Percentiles rank a stretch among this genome's conserved stretches.
These are phyloP conservation scores for Coenonympha arcania DNA, from an alignment of 2,888 invertebrate genomes.

Conservation along the genomic window DNA sequence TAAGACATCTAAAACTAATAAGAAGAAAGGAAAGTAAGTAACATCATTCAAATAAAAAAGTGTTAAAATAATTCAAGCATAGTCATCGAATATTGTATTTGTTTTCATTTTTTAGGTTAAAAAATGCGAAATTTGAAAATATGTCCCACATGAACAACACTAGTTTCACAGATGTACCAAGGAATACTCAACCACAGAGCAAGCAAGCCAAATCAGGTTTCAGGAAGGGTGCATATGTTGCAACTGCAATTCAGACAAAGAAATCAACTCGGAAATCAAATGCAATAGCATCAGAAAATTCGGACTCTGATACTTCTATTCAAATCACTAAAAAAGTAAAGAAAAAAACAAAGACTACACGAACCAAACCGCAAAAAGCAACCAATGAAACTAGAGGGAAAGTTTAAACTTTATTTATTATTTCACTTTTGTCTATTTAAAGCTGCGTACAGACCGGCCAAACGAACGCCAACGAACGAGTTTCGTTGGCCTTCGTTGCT, in stretches of 20 bases:
- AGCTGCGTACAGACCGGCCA: no score
- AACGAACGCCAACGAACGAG: no score
- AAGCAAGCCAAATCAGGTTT: slow-evolving; percentile 65
- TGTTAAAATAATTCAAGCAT: neutral
- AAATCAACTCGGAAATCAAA: slow-evolving; percentile 45
- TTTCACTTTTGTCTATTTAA: no score
- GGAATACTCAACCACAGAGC: slow-evolving; percentile 45
- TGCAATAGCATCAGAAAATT: slow-evolving; percentile 50
- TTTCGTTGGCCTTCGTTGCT: no score
- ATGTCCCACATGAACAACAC: slow-evolving; percentile 53
- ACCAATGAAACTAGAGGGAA: slow-evolving; percentile 36
- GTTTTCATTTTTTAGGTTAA: slow-evolving; percentile 50
- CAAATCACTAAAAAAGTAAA: slow-evolving; percentile 58
- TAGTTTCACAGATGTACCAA: slow-evolving; percentile 64
- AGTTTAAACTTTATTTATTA: neutral
- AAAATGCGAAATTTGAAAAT: slow-evolving; percentile 57
- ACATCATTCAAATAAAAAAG: neutral
- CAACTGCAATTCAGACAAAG: slow-evolving; percentile 70
- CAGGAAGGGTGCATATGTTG: slow-evolving; percentile 75
- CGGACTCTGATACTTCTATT: slow-evolving; percentile 64
- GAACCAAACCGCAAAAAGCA: slow-evolving; percentile 47
- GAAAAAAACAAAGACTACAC: slow-evolving; percentile 59
- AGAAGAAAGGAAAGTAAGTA: slow-evolving; percentile 70
- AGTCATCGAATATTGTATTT: neutral
- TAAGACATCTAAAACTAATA: slow-evolving; percentile 57